These are phyloP conservation scores for Hystrix brachyura DNA, from an alignment of 2,113 vertebrate genomes.

Conservation along the genomic window DNA sequence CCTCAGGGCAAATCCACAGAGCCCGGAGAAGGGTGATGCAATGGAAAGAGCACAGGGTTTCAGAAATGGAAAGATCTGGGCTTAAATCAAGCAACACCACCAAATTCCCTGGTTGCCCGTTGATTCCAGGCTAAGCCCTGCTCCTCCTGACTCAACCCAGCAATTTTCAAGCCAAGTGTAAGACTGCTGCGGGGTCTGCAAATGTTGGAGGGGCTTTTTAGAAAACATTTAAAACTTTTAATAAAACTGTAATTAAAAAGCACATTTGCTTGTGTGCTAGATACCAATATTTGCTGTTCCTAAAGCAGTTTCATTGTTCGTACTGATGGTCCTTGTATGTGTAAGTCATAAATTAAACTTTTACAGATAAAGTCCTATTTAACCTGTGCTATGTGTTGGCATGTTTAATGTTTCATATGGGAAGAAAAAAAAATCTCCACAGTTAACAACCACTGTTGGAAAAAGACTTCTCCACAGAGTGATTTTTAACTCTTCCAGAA, in stretches of 20 bases:
- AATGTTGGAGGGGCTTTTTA: conserved; percentile 44
- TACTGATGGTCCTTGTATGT: background rate
- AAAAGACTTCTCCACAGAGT: background rate
- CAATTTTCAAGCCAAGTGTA: conserved; percentile 66
- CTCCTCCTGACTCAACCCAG: conserved; percentile 30
- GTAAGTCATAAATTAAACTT: conserved; percentile 59
- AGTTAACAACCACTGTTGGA: background rate
- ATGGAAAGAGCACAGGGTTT: conserved; percentile 72
- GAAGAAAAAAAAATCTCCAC: background rate
- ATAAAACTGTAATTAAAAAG: conserved; percentile 67
- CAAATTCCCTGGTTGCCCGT: conserved; percentile 72
- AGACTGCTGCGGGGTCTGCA: conserved; percentile 48
- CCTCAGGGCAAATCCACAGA: conserved; percentile 58
- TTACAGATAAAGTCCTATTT: conserved; percentile 35
- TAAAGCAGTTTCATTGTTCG: conserved; percentile 18
- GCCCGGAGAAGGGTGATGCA: conserved; percentile 64
- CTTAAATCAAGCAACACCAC: conserved; percentile 76
- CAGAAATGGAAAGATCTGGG: conserved; percentile 66
- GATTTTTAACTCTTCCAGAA: background rate
- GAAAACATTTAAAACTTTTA: conserved; percentile 51
- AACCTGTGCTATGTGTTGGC: background rate
- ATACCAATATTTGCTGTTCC: background rate
- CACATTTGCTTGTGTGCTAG: background rate
- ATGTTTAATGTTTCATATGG: background rate
- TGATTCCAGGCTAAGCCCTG: conserved; percentile 58